These are phyloP conservation scores for Macrophya alboannulata DNA, from an alignment of 2,888 invertebrate species.

Conservation along the genomic window DNA sequence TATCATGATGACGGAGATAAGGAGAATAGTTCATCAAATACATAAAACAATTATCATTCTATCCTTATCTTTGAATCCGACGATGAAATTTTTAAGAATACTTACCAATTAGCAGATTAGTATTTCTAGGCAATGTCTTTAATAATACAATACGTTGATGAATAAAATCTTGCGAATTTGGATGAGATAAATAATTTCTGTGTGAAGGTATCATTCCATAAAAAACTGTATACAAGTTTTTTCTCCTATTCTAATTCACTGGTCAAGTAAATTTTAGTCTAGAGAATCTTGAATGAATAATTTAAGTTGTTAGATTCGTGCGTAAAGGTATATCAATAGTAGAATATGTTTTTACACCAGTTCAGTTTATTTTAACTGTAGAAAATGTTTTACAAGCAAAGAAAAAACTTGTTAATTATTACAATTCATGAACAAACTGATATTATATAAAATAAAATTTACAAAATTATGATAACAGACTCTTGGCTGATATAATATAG, in stretches of 20 bases:
- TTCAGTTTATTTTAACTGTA: neutral
- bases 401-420: neutral
- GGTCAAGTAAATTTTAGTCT: neutral
- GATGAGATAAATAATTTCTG: neutral
- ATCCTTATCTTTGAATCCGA: too few relatives aligned
- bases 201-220: neutral
- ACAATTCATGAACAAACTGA: neutral
- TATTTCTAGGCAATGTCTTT: too few relatives aligned
- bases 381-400: neutral
- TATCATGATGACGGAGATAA: constrained; percentile 56
- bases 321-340: neutral
- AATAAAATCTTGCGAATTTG: neutral
- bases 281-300: neutral
- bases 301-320: neutral
- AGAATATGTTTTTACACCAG: neutral
- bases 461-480: neutral
- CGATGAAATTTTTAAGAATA: too few relatives aligned
- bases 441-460: neutral
- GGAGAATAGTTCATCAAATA: constrained; percentile 62
- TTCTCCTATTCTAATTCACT: neutral
- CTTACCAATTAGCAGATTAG: too few relatives aligned
- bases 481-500: neutral
- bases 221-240: neutral
- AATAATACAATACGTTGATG: neutral
- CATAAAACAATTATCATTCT: neutral